A percentile compares a stretch with the other conserved stretches of the same genome.
phyloP scores from a whole-genome alignment of 2,113 vertebrate genomes.

The Pelodiscus sinensis region DNA sequence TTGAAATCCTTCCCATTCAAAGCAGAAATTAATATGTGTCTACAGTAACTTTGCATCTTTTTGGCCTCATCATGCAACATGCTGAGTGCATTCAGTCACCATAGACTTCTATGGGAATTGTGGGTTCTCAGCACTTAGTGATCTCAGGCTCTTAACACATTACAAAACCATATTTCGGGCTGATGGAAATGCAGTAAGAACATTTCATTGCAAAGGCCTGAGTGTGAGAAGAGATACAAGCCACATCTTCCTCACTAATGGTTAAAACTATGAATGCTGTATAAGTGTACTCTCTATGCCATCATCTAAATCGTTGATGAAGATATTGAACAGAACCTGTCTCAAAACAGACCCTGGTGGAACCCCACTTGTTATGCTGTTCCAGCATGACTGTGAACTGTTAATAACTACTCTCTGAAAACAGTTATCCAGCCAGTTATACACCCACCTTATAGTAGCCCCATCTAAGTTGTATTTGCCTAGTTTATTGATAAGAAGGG shows the following conservation, averaged over 20 bases:
- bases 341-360: too few relatives aligned
- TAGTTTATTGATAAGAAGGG: too few relatives aligned
- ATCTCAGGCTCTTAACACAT: not conserved
- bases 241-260: not conserved
- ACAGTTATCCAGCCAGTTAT: too few relatives aligned
- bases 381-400: too few relatives aligned
- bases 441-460: too few relatives aligned
- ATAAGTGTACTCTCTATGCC: not conserved
- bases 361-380: too few relatives aligned
- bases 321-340: too few relatives aligned
- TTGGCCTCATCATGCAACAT: not conserved
- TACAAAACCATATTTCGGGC: fast-evolving
- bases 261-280: not conserved
- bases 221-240: not conserved
- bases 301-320: too few relatives aligned
- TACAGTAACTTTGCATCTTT: not conserved
- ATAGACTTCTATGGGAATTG: not conserved
- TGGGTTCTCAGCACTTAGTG: not conserved
- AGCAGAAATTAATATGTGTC: not conserved
- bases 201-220: not conserved
- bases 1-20: not conserved
- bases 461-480: too few relatives aligned
- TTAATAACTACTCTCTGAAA: too few relatives aligned
- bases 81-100: fast-evolving
- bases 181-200: not conserved